These are phyloP conservation scores for Melanotaenia duboulayi DNA, from an alignment of 2,113 vertebrate genomes.

Conservation along the genomic window DNA sequence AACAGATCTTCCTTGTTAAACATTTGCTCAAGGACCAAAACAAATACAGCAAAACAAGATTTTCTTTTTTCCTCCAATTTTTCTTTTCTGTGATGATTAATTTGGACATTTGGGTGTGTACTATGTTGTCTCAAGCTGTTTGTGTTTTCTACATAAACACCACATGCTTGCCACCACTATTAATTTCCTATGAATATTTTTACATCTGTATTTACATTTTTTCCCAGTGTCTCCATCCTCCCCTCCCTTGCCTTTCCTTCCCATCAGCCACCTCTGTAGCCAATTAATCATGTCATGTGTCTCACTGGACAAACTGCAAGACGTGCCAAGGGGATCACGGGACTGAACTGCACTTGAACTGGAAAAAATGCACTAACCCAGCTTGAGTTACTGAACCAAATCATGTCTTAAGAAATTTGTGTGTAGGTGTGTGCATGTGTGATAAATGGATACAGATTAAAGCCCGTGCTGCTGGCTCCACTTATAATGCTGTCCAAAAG, in stretches of 20 bases:
- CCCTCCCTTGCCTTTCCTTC: background rate
- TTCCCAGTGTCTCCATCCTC: background rate
- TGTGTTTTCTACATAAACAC: background rate
- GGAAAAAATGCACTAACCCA: slow-evolving; percentile 43
- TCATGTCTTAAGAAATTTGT: slow-evolving; percentile 47
- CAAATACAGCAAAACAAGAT: background rate
- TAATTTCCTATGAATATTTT: slow-evolving; percentile 2
- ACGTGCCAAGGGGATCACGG: slow-evolving; percentile 54
- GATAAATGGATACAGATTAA: slow-evolving; percentile 20
- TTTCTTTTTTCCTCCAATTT: background rate
- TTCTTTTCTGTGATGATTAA: too few relatives aligned
- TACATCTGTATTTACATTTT: slow-evolving; percentile 9
- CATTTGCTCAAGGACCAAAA: background rate
- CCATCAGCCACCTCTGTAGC: slow-evolving; percentile 45
- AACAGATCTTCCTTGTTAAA: too few relatives aligned
- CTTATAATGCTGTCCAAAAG: slow-evolving; percentile 30
- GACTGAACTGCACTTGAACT: slow-evolving; percentile 77
- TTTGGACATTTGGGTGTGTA: background rate
- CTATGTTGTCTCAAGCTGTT: background rate
- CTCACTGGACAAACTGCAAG: slow-evolving; percentile 43
- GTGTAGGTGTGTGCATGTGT: slow-evolving; percentile 1
- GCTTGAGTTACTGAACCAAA: slow-evolving; percentile 52
- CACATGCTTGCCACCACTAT: background rate
- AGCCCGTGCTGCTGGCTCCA: slow-evolving; percentile 33
- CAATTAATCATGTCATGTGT: slow-evolving; percentile 56